phyloP scores from a whole-genome alignment of 1,140 invertebrate species.

The Hycleus phaleratus region DNA sequence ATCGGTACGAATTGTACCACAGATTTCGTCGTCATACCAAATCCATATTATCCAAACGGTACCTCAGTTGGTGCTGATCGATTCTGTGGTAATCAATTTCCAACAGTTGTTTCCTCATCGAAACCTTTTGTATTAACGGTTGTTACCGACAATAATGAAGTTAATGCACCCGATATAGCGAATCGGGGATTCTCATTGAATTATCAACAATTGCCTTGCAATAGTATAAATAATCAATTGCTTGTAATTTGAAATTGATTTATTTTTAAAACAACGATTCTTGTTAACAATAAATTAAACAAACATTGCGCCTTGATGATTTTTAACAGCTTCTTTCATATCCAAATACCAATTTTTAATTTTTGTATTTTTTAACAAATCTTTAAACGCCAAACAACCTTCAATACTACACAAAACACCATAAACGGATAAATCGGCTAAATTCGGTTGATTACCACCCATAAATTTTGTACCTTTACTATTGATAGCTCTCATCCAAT shows the following conservation, averaged over 20 bases:
- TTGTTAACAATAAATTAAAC: not conserved
- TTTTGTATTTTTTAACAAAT: slow-evolving; percentile 65
- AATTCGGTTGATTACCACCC: slow-evolving; percentile 78
- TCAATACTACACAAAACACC: slow-evolving; percentile 92
- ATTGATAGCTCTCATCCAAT: slow-evolving; percentile 69
- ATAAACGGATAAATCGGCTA: slow-evolving; percentile 90
- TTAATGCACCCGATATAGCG: slow-evolving; percentile 46
- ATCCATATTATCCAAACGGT: slow-evolving; percentile 48
- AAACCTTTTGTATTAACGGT: slow-evolving; percentile 69
- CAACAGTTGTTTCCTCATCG: slow-evolving; percentile 49
- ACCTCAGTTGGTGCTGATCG: slow-evolving; percentile 48
- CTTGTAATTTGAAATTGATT: not conserved
- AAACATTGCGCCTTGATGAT: slow-evolving; percentile 3
- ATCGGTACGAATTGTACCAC: slow-evolving; percentile 51
- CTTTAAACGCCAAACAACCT: slow-evolving; percentile 86
- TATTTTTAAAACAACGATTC: not conserved
- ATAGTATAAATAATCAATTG: not conserved
- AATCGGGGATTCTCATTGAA: slow-evolving; percentile 65
- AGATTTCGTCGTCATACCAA: slow-evolving; percentile 69
- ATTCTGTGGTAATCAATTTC: slow-evolving; percentile 65
- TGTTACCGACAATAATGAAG: slow-evolving; percentile 51
- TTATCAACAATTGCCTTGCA: slow-evolving; percentile 60
- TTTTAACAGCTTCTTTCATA: slow-evolving; percentile 34
- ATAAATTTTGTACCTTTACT: slow-evolving; percentile 67
- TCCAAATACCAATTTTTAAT: slow-evolving; percentile 45